Evolutionary conservation across 2,797 vertebrate species (phyloP), one percentile per base, ranked within the genome.

Genomic region (Falco columbarius): DNA sequence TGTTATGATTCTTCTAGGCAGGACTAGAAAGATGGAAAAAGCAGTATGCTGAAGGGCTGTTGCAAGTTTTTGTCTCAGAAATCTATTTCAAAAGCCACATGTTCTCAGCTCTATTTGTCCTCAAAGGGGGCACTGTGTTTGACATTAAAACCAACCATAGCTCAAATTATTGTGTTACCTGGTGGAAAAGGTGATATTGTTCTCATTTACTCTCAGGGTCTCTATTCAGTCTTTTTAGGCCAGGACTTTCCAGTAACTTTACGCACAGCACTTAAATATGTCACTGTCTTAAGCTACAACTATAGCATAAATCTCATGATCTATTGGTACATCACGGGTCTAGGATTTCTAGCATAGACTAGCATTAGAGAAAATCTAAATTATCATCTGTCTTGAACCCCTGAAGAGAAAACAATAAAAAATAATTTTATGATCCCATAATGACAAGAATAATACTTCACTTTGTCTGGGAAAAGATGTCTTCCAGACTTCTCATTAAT

Each of bases 381-480:
- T 96, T 94, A 95, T 95, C 92, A 92, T 93, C 90, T 97, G 65
- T 85, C 90, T 93, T 89, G 81, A 91, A 87, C 61, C 27, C 56
- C 56, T 70, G 86, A 90, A 86, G 85, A 95, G 82, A 96, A 95
- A 94, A 96, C 77, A 96, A 93, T 88, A 96, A 95, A 96, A 95
- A 97, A 95, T 66, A 94, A 94, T 93, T 87, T 93, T 89, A 96
- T 85, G 92, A 93, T 87, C 63, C 77, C 71, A 54, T 92, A 93
- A 96, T 80, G 91, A 92, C 90, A 95, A 91, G 86, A 94, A 72
- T 92, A 95, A 84, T 92, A 90, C 52, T 93, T 81, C 55, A 77
- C 22, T 85, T 96, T 94, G 89, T 89, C 56, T 85, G 55, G 61
- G 74, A 95, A 84, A 86, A 90, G 84, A 89, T 55, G 38, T 86